Evolutionary conservation across 1,140 invertebrate species (phyloP).

Genomic region (Panagrolaimus sp.): DNA sequence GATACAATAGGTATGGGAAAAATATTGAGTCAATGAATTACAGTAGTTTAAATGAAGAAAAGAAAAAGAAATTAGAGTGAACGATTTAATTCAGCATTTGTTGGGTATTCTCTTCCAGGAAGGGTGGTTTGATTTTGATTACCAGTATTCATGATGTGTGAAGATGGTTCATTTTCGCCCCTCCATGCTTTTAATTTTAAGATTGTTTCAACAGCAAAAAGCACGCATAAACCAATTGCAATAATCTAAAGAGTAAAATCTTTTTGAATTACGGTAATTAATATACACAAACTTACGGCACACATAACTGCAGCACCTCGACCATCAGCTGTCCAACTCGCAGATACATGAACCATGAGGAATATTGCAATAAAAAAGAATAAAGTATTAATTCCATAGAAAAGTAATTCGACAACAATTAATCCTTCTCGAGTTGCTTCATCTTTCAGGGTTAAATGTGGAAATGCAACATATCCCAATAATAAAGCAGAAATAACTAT

Average conservation of each 20-base stretch:
- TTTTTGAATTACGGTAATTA: background rate
- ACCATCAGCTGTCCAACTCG: constrained; percentile 56
- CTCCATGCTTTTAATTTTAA: constrained; percentile 54
- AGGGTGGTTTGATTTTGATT: background rate
- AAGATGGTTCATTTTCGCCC: constrained; percentile 44
- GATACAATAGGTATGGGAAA: background rate
- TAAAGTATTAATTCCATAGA: constrained; percentile 57
- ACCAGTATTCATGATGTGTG: constrained; percentile 22
- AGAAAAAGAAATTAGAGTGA: constrained; percentile 19
- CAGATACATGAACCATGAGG: constrained; percentile 58
- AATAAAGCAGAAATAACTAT: constrained; percentile 48
- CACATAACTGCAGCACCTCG: constrained; percentile 57
- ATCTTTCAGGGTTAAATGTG: constrained; percentile 55
- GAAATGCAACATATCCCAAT: constrained; percentile 58
- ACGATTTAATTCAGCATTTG: constrained; percentile 28
- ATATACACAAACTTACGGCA: constrained; percentile 38
- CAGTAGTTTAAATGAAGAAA: background rate
- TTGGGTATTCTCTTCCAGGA: constrained; percentile 18
- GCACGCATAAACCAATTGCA: constrained; percentile 51
- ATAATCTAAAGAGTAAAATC: constrained; percentile 42
- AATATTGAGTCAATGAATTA: background rate
- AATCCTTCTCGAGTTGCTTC: constrained; percentile 54
- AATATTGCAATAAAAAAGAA: constrained; percentile 57
- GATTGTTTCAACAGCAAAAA: constrained; percentile 55
- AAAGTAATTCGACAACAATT: constrained; percentile 55